phyloP scores from a whole-genome alignment of 2,888 invertebrate species.

The Cheilosia impressa region DNA sequence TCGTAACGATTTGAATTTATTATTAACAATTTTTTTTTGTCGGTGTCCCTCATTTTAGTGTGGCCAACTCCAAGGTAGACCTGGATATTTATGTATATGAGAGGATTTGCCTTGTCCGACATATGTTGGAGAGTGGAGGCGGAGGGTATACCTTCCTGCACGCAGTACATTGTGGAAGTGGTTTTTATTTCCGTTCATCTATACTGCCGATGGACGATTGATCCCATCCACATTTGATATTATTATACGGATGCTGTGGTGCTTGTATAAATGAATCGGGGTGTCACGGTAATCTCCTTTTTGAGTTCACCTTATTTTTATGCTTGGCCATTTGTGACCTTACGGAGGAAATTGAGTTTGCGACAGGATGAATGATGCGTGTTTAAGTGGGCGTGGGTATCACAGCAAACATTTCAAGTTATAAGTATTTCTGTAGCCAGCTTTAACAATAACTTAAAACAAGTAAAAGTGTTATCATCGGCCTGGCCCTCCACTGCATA shows the following conservation, averaged over 20 bases:
- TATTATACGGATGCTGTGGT: constrained; percentile 25
- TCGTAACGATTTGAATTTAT: constrained; percentile 71
- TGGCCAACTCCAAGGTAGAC: constrained; percentile 50
- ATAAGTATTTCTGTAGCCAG: neutral
- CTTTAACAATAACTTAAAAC: too few relatives aligned
- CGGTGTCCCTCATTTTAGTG: constrained; percentile 12
- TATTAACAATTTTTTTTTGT: constrained; percentile 56
- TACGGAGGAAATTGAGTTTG: constrained; percentile 71
- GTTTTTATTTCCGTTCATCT: constrained; percentile 59
- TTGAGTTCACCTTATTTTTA: constrained; percentile 71
- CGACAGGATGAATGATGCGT: constrained; percentile 25
- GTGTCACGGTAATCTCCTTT: constrained; percentile 51
- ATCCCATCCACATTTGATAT: constrained; percentile 48
- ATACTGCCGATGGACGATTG: constrained; percentile 42
- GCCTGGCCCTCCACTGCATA: too few relatives aligned
- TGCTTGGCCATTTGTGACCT: constrained; percentile 57
- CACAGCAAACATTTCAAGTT: neutral
- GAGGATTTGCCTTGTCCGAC: constrained; percentile 45
- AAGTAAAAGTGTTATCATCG: too few relatives aligned
- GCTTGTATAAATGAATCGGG: constrained; percentile 13
- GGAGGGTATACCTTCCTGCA: neutral
- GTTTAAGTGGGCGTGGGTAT: constrained; percentile 15
- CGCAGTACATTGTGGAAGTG: constrained; percentile 3
- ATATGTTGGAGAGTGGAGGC: constrained; percentile 12
- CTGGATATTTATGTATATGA: constrained; percentile 56